Conservation (phyloP, 2,113 vertebrate species). For the Prunella fulvescens region DNA sequence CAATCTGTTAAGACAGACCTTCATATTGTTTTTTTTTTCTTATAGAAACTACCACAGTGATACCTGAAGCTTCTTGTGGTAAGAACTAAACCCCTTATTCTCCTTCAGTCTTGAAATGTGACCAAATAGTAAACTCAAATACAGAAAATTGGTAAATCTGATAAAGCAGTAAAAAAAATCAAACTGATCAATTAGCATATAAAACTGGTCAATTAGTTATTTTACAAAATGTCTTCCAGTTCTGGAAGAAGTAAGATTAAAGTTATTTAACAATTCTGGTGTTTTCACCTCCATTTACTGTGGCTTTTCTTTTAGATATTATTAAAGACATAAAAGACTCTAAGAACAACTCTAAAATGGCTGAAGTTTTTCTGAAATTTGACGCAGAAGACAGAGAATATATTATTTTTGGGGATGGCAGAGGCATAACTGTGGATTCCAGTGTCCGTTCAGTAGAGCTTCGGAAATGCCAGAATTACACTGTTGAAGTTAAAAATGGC, state of each 20-base stretch:
- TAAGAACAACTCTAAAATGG: rapidly evolving
- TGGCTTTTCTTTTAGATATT: neutral
- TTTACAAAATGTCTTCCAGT: neutral
- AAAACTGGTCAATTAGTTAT: neutral
- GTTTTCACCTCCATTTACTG: neutral
- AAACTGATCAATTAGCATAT: neutral
- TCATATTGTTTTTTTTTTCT: neutral
- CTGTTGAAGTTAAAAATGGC: rapidly evolving
- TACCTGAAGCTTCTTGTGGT: neutral
- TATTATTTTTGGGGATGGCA: rapidly evolving
- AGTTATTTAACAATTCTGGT: neutral
- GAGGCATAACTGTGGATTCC: rapidly evolving
- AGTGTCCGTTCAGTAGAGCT: rapidly evolving
- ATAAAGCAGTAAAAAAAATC: neutral
- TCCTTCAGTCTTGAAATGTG: neutral
- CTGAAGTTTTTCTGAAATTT: neutral
- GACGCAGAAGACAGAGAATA: rapidly evolving
- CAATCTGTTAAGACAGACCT: neutral
- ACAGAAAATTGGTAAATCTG: neutral
- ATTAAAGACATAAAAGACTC: neutral
- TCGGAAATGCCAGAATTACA: rapidly evolving
- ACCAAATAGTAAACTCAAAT: neutral
- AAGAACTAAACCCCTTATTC: neutral
- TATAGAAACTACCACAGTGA: neutral
- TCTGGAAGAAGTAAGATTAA: neutral